Base-by-base conservation (phyloP, 2,113 vertebrate genomes). In the Takifugu bimaculatus region DNA sequence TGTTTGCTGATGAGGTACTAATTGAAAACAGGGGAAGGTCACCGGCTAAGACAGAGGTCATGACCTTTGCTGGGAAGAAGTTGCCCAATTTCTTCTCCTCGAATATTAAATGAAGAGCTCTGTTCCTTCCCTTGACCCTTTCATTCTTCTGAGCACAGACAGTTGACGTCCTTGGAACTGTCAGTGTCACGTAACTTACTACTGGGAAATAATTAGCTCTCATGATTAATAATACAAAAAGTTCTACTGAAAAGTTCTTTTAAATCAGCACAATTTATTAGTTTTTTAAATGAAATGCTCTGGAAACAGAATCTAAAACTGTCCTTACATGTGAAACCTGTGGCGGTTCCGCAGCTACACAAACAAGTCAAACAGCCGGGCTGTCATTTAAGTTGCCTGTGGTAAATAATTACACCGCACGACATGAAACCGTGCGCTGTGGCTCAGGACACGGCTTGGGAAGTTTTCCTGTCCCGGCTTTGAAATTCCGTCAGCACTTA, bases 161-260 rank as follows among this genome's bases (percentile, higher is more conserved):
- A 78, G 75, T 67, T 56, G 77, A 65, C 64, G 71, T 86, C 76
- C 70, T 84, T 74, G 65, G 79, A 77, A 71, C 70, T 60, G 42
- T 67, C 51, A 49, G 42, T 35, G 45, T 57, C 27, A 4, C 44
- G 4, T 65, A 44, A 49, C 48, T 62, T 13, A 13, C 63, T 27
- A 57, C 50, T 3, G 25, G 44, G 52, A 45, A 29, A 11, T 58
- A 13, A 12, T 11, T 42, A 71, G 72, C 70, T 52, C 4, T 45
- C 44, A 45, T 45, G 4, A 12, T 9, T 26, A 56, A 50, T 72
- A 39, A 72, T 20, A 20, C 48, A 50, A 61, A 29, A 72, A 68
- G 59, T 44, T 70, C n/a, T 20, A 32, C 14, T 27, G 39, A 62
- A 26, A 64, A 64, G n/a, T 53, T 57, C 0, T 45, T 9, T 4